These are phyloP conservation scores for Copsychus sechellarum DNA, from an alignment of 2,113 vertebrate species.

Conservation along the genomic window DNA sequence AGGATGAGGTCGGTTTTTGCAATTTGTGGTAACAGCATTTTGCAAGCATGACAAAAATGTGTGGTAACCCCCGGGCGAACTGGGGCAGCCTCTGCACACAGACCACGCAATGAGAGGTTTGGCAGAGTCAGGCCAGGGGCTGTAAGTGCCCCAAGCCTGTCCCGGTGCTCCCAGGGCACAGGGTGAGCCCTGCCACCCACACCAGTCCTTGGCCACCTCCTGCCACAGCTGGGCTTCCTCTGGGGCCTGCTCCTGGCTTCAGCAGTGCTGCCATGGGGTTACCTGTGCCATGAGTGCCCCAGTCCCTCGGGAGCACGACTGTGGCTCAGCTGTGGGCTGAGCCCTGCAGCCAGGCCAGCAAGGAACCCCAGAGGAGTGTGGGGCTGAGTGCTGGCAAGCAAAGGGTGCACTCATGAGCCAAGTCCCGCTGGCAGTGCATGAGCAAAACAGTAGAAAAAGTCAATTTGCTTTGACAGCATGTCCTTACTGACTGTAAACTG, in stretches of 20 bases:
- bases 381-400: neutral
- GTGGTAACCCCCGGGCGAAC: constrained; percentile 22
- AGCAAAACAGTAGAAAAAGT: neutral
- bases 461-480: neutral
- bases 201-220: neutral
- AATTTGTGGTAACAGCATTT: constrained; percentile 31
- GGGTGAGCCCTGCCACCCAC: neutral
- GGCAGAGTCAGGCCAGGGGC: neutral
- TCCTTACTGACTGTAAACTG: neutral
- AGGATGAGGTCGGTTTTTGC: constrained; percentile 19
- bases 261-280: neutral
- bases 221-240: neutral
- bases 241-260: neutral
- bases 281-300: accelerated
- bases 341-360: neutral
- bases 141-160: neutral
- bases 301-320: accelerated
- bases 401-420: accelerated
- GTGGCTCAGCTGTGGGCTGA: neutral
- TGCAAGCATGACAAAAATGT: constrained; percentile 31
- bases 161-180: neutral
- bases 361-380: accelerated
- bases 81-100: neutral
- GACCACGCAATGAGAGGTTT: accelerated
- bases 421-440: neutral